Evolutionary conservation across 2,797 vertebrate genomes (phyloP).

Genomic region (Tauraco hartlaubi): DNA sequence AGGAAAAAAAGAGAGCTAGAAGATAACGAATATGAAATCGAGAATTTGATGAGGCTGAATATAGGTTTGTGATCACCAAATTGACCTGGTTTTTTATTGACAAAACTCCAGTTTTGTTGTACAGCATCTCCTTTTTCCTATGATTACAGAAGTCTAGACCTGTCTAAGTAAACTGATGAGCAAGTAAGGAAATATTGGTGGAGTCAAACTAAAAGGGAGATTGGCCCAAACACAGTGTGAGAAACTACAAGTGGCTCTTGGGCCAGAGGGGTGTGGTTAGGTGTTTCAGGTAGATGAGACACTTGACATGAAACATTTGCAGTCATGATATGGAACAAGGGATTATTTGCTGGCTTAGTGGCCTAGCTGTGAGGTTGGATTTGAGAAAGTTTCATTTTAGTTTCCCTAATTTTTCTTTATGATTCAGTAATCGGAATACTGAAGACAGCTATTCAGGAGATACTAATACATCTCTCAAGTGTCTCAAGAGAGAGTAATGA

Average conservation of each 20-base stretch:
- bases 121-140: background rate
- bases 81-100: background rate
- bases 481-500: background rate
- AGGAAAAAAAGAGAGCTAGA: background rate
- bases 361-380: background rate
- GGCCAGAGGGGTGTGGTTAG: background rate
- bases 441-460: background rate
- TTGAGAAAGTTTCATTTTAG: background rate
- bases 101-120: background rate
- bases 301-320: background rate
- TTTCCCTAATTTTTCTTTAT: background rate
- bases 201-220: background rate
- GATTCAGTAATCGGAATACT: background rate
- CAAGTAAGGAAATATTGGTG: background rate
- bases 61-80: background rate
- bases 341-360: background rate
- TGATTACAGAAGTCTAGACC: background rate
- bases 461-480: background rate
- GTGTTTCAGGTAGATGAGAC: background rate
- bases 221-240: background rate
- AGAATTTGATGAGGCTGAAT: background rate
- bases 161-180: background rate
- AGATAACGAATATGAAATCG: background rate
- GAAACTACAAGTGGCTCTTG: background rate
- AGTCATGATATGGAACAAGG: background rate